These are phyloP conservation scores for Parnassius glacialis DNA, from an alignment of 2,888 invertebrate genomes.

Conservation along the genomic window DNA sequence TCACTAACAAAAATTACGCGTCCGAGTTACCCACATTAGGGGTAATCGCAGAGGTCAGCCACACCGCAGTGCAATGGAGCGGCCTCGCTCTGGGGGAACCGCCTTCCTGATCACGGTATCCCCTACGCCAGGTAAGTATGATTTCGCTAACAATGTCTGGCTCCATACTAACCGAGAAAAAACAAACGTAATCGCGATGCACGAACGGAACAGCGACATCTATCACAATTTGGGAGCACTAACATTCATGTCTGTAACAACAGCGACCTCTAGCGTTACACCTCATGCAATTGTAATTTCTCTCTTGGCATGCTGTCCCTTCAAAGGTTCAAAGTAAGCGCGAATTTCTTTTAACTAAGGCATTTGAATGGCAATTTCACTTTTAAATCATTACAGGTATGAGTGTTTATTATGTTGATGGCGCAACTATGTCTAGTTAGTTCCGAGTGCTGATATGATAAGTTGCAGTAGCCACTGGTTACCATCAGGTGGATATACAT, in stretches of 20 bases:
- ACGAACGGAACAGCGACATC: neutral
- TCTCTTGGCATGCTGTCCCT: no score
- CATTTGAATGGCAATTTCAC: no score
- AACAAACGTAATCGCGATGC: neutral
- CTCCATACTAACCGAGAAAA: neutral
- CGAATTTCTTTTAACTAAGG: no score
- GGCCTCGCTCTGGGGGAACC: constrained; percentile 19
- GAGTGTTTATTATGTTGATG: no score
- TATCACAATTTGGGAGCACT: neutral
- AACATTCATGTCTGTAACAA: neutral
- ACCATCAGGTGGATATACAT: no score
- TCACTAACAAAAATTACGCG: constrained; percentile 21
- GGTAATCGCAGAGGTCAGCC: constrained; percentile 22
- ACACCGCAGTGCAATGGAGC: constrained; percentile 19
- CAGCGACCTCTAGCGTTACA: neutral
- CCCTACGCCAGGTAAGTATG: constrained; percentile 20
- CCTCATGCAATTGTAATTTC: neutral
- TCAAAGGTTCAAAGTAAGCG: no score
- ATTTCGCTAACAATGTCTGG: neutral
- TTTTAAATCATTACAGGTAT: no score
- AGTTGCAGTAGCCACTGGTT: no score
- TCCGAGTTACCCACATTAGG: constrained; percentile 21
- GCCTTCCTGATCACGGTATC: constrained; percentile 15
- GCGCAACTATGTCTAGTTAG: no score
- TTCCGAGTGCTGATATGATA: no score